Evolutionary conservation across 2,113 vertebrate species (phyloP).

Genomic region (Syngnathoides biaculeatus): DNA sequence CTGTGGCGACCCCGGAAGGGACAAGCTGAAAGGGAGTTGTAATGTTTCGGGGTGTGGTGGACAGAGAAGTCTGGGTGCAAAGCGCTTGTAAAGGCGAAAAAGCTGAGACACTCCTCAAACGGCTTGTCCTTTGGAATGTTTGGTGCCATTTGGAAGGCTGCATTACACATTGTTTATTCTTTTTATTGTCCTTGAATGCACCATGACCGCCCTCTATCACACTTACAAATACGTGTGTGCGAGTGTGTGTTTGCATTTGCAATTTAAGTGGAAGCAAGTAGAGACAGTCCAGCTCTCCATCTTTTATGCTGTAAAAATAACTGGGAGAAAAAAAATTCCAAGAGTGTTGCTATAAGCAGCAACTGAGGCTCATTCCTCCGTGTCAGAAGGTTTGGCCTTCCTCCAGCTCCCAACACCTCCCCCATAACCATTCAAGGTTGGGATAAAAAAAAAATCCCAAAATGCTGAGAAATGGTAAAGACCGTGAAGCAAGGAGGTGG

Average conservation of each 20-base stretch:
- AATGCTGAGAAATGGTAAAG: conserved; percentile 40
- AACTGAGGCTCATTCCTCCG: conserved; percentile 18
- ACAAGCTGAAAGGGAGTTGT: no score
- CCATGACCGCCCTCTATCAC: conserved; percentile 26
- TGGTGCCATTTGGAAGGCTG: conserved; percentile 14
- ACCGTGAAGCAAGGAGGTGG: conserved; percentile 34
- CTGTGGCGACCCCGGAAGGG: no score
- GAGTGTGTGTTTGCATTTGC: no score
- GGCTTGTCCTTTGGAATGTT: conserved; percentile 20
- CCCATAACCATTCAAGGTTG: conserved; percentile 7
- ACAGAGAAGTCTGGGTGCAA: background rate
- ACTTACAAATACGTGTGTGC: conserved; percentile 7
- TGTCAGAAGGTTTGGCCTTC: conserved; percentile 26
- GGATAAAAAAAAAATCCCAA: conserved; percentile 8
- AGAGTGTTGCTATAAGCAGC: background rate
- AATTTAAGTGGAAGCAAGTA: background rate
- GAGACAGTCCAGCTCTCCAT: background rate
- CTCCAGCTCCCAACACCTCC: background rate
- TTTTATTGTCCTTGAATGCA: conserved; percentile 34
- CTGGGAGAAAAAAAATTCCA: conserved; percentile 6
- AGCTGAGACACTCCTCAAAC: conserved; percentile 14
- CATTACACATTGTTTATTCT: conserved; percentile 33
- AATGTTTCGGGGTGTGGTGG: background rate
- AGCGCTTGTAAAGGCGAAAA: background rate
- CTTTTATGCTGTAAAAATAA: background rate